Evolutionary conservation across 2,888 invertebrate genomes (phyloP), one percentile per base, ranked within the genome.

Genomic region (Luperina testacea): DNA sequence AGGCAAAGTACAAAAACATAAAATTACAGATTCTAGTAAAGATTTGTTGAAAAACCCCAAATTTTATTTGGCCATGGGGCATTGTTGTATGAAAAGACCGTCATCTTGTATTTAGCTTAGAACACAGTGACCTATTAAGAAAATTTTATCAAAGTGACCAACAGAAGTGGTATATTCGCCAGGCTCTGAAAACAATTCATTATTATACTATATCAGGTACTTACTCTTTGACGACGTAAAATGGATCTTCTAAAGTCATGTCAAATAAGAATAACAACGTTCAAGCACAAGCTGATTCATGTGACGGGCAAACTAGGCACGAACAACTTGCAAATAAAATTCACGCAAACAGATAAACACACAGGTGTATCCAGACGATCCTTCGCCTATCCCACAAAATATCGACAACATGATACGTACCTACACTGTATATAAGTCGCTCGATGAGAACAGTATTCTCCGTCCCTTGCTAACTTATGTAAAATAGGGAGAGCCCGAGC

Each of bases 161-260:
- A 48, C 24, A 59, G 8, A 67, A 73, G 65, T 51, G 70, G 48
- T 78, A 75, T 38, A 74, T 78, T 80, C 61, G 75, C 67, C 42
- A 70, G 70, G 67, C 74, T 77, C 70, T 53, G 64, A 68, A 81
- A 80, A 77, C 65, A 75, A 80, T 86, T 77, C 78, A 79, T 82
- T 77, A 77, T 77, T 86, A 7, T 73, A 71, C 81, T 45, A 98
- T 8, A 48, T 99, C 98, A 38, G 5, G 48, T 73, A 79, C 79
- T 79, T 98, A 99, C 99, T 99, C 99, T 98, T 99, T 99, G 92
- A 99, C 99, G 96, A 99, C 99, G 98, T 99, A 99, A 97, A 99
- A 99, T 89, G 99, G 99, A 97, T 99, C 99, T 97, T 99, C 99
- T 97, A 99, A 98, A 98, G 99, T 99, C 99, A 99, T 99, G 98